Evolutionary conservation across 2,888 invertebrate genomes (phyloP), one percentile per base, ranked within the genome.

Genomic region (Bhutanitis thaidina): DNA sequence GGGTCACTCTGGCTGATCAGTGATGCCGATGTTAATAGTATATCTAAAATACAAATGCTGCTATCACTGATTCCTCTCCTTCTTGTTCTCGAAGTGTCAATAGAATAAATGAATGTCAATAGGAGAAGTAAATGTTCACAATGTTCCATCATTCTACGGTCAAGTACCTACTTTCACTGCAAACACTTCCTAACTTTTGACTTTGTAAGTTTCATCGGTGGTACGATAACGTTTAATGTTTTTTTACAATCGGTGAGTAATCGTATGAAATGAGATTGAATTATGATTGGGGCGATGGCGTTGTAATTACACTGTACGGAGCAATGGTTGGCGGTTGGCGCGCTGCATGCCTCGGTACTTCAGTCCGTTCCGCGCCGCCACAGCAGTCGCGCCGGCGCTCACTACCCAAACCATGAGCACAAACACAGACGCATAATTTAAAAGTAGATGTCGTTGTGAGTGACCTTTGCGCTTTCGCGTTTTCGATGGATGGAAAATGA

Each of bases 181-280:
- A 32, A 32, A 32, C 32, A 32, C 32, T 3, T 32, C 32, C 12
- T 12, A 12, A 12, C 1, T 10, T 65, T 55, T 55, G 61, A 60
- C 76, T 77, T 78, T 77, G 77, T 65, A 70, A 62, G 20, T 16
- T 43, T 3, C 34, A 34, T 12, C 61, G 65, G 68, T 64, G 46
- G 61, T 59, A 65, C 64, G 71, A 74, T 74, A 78, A 73, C 59
- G 74, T 77, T 27, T 80, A 79, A 82, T 84, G 20, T 77, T 79
- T 72, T 69, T 79, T 65, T 71, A 62, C 66, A 72, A 74, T 73
- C 70, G 62, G 61, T 68, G 69, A 70, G 69, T 77, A 77, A 80
- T 80, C 75, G 74, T 77, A 83, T 79, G 74, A 81, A 80, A 78
- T 77, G 61, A 78, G 78, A 77, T 82, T 75, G 76, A 71, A 81